Conservation (phyloP, 2,888 invertebrate species). For the Drosophila mayaguana region DNA sequence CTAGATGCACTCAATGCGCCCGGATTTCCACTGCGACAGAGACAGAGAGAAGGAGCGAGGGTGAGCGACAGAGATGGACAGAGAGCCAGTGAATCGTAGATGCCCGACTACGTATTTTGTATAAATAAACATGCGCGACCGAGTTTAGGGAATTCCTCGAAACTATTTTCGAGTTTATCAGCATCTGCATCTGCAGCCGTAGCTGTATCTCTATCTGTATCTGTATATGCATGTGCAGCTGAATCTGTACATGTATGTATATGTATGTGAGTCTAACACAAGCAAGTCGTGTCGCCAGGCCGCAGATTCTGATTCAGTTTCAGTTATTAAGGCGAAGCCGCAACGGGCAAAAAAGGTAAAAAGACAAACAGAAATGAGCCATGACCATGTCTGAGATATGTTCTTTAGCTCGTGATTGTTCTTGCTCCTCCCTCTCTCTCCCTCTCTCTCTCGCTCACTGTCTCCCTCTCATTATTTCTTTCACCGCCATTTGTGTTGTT, state of each 20-base stretch:
- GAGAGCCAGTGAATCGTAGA: neutral
- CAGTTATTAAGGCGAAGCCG: conserved; percentile 22
- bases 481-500: conserved; percentile 10
- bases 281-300: conserved; percentile 44
- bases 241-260: conserved; percentile 35
- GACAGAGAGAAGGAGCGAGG: too few species aligned
- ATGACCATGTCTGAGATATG: conserved; percentile 48
- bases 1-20: conserved; percentile 45
- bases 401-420: conserved; percentile 31
- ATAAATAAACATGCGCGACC: conserved; percentile 70
- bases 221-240: conserved; percentile 8
- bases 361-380: conserved; percentile 55
- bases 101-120: conserved; percentile 24
- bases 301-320: conserved; percentile 33
- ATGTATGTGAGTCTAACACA: conserved; percentile 45
- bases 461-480: neutral
- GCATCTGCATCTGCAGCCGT: conserved; percentile 32
- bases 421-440: neutral
- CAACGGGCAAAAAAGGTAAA: conserved; percentile 37
- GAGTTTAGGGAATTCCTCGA: conserved; percentile 76
- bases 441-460: conserved; percentile 2
- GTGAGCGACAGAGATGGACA: neutral
- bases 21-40: conserved; percentile 14
- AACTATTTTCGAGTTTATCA: conserved; percentile 72
- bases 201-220: conserved; percentile 21